Base-by-base conservation (phyloP, 2,113 vertebrate genomes). In the Myiozetetes cayanensis region DNA sequence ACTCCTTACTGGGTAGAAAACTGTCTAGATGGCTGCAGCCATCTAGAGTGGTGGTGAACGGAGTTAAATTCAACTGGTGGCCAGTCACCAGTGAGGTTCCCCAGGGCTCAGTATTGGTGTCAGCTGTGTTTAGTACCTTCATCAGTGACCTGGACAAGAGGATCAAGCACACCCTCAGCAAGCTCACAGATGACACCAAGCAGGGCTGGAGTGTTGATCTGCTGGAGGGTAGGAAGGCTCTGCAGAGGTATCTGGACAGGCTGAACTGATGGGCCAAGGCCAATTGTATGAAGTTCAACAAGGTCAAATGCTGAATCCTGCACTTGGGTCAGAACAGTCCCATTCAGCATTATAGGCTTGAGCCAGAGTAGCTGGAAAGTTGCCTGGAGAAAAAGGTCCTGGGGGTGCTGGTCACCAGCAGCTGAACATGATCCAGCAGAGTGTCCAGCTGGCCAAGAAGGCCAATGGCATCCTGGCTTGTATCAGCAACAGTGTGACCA, bases 261-360 rank as follows among this genome's bases (percentile, higher is more conserved):
- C 35, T 62, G 46, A 27, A 62, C 31, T 2, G 1, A 33, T 25
- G 28, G 46, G 12, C 22, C 30, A 31, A 62, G 58, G 7, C 28
- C 28, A 39, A 2, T 4, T 24, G n/a, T 19, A 18, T 25, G 28
- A 61, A 23, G 56, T 31, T 49, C 56, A 61, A 14, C 14, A 31
- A 24, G 12, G 16, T 14, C 15, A 39, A 33, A 22, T 33, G 44
- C 28, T 16, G 6, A 1, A 12, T 49, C n/a, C 44, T 39, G 56
- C n/a, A 14, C 35, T 61, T 49, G 44, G 27, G 21, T 62, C 35
- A 50, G 28, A 50, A 4, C 44, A 33, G 37, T 17, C 12, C 74
- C 1, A 31, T 33, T n/a, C 28, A 39, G 4, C 4, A 1, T 22
- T 62, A 18, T 4, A 14, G 74, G 35, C 12, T 25, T 35, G n/a